A percentile compares a stretch with the other conserved stretches of the same genome.
phyloP scores from a whole-genome alignment of 2,113 vertebrate genomes.

The Chaenogobius annularis region DNA sequence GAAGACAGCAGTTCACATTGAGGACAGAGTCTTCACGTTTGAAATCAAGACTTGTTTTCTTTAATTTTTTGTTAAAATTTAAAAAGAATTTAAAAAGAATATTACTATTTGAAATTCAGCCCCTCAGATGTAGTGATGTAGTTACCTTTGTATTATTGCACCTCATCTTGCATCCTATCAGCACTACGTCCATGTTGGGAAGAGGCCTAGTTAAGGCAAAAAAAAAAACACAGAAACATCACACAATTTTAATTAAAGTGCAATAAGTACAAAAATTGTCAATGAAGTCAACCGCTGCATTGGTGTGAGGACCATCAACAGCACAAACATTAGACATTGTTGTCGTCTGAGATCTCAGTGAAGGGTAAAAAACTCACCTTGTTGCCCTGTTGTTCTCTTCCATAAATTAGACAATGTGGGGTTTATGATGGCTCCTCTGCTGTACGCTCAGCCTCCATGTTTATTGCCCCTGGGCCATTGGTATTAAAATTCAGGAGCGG shows the following conservation, averaged over 20 bases:
- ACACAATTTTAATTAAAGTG: background rate
- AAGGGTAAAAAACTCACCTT: constrained; percentile 74
- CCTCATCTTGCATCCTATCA: too few species aligned
- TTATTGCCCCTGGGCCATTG: constrained; percentile 72
- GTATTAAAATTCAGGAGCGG: constrained; percentile 78
- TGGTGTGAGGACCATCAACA: background rate
- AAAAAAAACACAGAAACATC: background rate
- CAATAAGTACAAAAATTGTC: background rate
- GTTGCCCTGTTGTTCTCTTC: constrained; percentile 70
- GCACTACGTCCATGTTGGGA: background rate
- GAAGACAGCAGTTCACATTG: constrained; percentile 45
- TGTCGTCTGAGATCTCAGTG: constrained; percentile 42
- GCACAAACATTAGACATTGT: constrained; percentile 12
- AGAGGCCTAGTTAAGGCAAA: background rate
- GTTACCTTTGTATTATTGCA: too few species aligned
- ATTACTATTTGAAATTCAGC: background rate
- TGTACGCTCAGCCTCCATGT: constrained; percentile 58
- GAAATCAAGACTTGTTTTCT: constrained; percentile 16
- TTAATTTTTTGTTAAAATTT: background rate
- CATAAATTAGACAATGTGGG: constrained; percentile 80
- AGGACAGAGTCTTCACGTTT: constrained; percentile 44
- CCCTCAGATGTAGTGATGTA: background rate
- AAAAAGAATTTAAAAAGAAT: background rate
- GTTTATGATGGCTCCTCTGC: constrained; percentile 74
- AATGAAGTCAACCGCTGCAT: too few species aligned